These are phyloP conservation scores for Brachionus rotundiformis DNA, from an alignment of 1,140 invertebrate species.

Conservation along the genomic window DNA sequence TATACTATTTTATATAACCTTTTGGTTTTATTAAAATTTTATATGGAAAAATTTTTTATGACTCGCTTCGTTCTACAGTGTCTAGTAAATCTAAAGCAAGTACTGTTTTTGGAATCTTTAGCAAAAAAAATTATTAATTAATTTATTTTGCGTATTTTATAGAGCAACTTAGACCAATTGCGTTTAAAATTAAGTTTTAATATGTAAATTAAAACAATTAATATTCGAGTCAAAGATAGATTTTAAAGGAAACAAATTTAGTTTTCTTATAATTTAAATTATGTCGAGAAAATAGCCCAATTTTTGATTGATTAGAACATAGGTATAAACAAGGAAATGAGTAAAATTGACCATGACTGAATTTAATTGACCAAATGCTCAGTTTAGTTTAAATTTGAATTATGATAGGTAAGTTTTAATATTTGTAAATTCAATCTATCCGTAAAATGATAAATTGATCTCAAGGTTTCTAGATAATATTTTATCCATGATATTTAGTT, in stretches of 20 bases:
- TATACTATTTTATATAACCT: slow-evolving; percentile 24
- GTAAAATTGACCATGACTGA: too few relatives aligned
- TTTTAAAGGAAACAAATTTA: background rate
- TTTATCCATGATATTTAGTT: slow-evolving; percentile 14
- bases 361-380: too few relatives aligned
- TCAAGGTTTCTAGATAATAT: slow-evolving; percentile 3
- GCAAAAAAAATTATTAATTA: background rate
- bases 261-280: too few relatives aligned
- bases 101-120: slow-evolving; percentile 15
- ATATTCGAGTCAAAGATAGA: slow-evolving; percentile 9
- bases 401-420: background rate
- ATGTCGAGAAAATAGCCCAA: too few relatives aligned
- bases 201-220: background rate
- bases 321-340: too few relatives aligned
- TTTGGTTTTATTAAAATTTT: slow-evolving; percentile 3
- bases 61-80: background rate
- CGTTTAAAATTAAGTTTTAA: slow-evolving; percentile 4
- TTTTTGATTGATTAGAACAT: too few relatives aligned
- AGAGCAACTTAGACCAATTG: background rate
- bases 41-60: background rate
- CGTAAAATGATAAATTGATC: background rate
- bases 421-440: background rate
- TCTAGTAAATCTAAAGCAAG: background rate
- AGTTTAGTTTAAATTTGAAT: background rate
- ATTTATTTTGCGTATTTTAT: slow-evolving; percentile 5